A percentile compares a stretch with the other conserved stretches of the same genome.
Evolutionary conservation across 92 coral and sea anemone species (phyloP).

Genomic region (Isaurus tuberculatus): DNA sequence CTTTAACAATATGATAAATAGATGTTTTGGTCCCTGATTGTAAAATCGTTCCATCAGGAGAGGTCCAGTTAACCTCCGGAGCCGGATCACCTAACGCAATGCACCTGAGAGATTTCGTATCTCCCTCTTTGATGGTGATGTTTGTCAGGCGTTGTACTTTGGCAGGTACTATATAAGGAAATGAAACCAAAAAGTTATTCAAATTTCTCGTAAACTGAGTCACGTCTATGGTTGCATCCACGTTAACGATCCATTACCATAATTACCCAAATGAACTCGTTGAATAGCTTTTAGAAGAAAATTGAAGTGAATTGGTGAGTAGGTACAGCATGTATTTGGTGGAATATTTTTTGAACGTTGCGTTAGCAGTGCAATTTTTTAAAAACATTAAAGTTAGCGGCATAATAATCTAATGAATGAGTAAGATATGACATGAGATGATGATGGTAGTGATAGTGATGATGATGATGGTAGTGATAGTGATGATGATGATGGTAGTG

Average conservation of each 20-base stretch:
- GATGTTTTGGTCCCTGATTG: not conserved
- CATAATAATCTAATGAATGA: not conserved
- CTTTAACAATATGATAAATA: not conserved
- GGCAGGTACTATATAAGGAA: conserved; percentile 26
- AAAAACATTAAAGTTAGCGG: too few species aligned
- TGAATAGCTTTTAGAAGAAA: too few species aligned
- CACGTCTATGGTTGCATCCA: not conserved
- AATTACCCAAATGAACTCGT: too few species aligned
- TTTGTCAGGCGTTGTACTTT: not conserved
- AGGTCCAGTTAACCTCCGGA: conserved; percentile 19
- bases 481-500: not conserved
- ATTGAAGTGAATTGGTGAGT: too few species aligned
- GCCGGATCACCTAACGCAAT: not conserved
- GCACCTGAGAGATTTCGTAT: not conserved
- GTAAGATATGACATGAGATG: not conserved
- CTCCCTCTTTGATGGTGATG: not conserved
- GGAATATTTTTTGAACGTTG: too few species aligned
- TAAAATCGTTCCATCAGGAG: not conserved
- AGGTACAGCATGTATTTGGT: not conserved
- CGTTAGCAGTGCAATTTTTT: too few species aligned
- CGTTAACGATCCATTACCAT: too few species aligned
- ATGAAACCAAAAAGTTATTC: not conserved
- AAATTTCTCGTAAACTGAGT: not conserved
- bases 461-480: not conserved
- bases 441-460: not conserved